Percentiles rank a stretch among this genome's conserved stretches.
These are phyloP conservation scores for Lacerta agilis DNA, from an alignment of 2,797 vertebrate species.

Conservation along the genomic window DNA sequence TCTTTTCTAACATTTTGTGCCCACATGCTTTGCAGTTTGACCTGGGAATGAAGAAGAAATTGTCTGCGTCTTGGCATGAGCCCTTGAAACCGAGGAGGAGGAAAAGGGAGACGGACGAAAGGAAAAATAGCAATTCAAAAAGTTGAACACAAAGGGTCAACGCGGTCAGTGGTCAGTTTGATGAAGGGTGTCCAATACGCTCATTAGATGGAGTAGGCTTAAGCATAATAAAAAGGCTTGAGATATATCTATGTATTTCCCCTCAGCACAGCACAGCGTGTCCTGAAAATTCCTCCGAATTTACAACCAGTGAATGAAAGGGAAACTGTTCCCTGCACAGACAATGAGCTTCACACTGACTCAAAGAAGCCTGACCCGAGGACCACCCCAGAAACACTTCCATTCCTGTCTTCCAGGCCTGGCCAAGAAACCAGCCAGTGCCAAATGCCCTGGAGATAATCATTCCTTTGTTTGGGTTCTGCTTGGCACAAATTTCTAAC, in stretches of 20 bases:
- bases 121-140: neutral
- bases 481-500: conserved; percentile 29
- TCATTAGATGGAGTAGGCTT: neutral
- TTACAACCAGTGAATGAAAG: conserved; percentile 40
- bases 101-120: neutral
- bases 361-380: conserved; percentile 49
- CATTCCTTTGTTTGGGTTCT: conserved; percentile 50
- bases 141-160: neutral
- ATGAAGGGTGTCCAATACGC: conserved; percentile 18
- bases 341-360: conserved; percentile 41
- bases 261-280: conserved; percentile 28
- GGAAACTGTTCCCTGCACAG: conserved; percentile 39
- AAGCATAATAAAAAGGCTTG: conserved; percentile 17
- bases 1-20: neutral
- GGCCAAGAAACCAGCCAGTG: conserved; percentile 49
- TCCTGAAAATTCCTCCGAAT: conserved; percentile 42
- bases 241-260: neutral
- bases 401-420: conserved; percentile 33
- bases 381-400: conserved; percentile 51
- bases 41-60: conserved; percentile 13
- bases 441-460: conserved; percentile 58
- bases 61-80: conserved; percentile 8
- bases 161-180: neutral
- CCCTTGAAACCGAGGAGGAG: neutral
- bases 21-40: conserved; percentile 3